Percentiles rank a stretch among this genome's conserved stretches.
phyloP scores from a whole-genome alignment of 2,797 vertebrate species.

The Bucorvus abyssinicus region DNA sequence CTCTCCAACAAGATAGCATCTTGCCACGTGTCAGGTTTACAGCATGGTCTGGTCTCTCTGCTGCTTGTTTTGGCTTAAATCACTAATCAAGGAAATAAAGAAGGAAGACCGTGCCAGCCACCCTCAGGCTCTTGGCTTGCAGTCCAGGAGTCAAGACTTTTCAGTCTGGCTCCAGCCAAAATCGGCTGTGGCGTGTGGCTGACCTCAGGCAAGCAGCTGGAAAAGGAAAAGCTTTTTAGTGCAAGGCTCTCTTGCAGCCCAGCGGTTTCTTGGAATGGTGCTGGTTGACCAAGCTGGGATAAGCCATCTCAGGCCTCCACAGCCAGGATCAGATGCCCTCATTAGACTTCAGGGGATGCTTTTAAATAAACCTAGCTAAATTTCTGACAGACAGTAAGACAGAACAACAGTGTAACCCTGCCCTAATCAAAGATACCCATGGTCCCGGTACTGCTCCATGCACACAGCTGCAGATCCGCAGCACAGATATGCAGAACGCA shows the following conservation, averaged over 20 bases:
- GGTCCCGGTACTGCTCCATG: not conserved
- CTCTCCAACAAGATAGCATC: accelerated
- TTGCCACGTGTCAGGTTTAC: not conserved
- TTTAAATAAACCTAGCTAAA: not conserved
- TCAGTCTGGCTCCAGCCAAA: not conserved
- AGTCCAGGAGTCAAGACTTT: not conserved
- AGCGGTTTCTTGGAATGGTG: not conserved
- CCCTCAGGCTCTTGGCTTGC: conserved; percentile 25
- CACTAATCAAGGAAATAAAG: not conserved
- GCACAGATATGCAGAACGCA: not conserved
- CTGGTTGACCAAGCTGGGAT: not conserved
- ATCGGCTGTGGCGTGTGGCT: not conserved
- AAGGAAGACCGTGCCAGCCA: not conserved
- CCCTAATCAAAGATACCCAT: not conserved
- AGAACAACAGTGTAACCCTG: not conserved
- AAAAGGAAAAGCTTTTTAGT: not conserved
- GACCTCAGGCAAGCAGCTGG: conserved; percentile 7
- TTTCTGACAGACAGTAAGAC: not conserved
- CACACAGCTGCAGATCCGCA: not conserved
- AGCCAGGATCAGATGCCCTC: not conserved
- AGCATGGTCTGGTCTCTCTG: not conserved
- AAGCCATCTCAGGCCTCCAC: not conserved
- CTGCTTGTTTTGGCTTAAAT: conserved; percentile 16
- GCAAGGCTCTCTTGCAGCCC: not conserved
- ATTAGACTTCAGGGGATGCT: not conserved